Conservation (phyloP, 2,113 vertebrate genomes). For the Prunella fulvescens region DNA sequence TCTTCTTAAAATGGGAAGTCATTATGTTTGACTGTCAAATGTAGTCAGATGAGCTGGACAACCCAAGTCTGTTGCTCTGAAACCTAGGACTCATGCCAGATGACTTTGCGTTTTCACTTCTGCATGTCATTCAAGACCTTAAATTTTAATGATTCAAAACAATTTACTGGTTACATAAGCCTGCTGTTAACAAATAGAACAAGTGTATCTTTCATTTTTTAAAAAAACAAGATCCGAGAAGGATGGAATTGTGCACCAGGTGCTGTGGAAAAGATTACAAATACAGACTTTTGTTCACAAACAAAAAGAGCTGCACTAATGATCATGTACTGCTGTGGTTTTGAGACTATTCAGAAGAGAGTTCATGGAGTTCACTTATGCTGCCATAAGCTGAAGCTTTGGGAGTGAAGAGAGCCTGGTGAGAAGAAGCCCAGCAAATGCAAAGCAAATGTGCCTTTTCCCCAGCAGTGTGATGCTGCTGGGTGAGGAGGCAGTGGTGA, state of each 20-base stretch:
- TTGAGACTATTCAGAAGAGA: neutral
- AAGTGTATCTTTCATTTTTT: neutral
- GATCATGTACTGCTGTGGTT: neutral
- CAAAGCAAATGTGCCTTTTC: neutral
- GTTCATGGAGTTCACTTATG: neutral
- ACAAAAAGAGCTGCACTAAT: neutral
- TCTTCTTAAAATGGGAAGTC: neutral
- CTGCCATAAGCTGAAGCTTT: neutral
- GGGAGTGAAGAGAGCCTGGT: neutral
- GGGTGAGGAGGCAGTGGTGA: neutral
- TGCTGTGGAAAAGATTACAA: slow-evolving; percentile 2
- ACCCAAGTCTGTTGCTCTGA: neutral
- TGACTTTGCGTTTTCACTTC: slow-evolving; percentile 37
- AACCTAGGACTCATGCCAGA: neutral
- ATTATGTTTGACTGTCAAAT: neutral
- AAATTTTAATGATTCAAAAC: neutral
- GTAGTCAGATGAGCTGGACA: neutral
- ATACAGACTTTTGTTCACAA: neutral
- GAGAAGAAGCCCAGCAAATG: neutral
- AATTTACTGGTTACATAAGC: neutral
- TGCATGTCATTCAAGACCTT: neutral
- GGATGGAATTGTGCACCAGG: neutral
- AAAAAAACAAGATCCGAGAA: neutral
- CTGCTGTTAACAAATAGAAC: neutral
- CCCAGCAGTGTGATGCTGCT: neutral